Conservation (phyloP, 1,140 invertebrate genomes). For the Ladona fulva region DNA sequence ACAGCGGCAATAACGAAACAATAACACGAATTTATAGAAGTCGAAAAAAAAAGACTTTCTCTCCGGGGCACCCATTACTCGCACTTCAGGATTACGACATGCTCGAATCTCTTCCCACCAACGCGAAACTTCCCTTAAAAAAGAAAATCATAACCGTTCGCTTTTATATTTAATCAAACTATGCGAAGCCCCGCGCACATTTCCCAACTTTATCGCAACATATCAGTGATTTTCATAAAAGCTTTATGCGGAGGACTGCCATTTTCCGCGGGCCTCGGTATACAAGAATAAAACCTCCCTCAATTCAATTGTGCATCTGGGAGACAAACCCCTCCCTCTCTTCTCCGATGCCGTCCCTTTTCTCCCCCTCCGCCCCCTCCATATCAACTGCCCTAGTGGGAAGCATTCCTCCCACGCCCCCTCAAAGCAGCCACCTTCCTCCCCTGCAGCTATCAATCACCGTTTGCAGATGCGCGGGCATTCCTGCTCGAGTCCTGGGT, state of each 20-base stretch:
- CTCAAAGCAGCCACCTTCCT: not conserved
- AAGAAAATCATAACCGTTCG: too few relatives aligned
- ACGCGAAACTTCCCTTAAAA: too few relatives aligned
- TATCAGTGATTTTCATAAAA: constrained; percentile 8
- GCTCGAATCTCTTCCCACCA: too few relatives aligned
- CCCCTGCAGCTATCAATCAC: constrained; percentile 2
- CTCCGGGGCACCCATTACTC: too few relatives aligned
- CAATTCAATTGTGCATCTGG: not conserved
- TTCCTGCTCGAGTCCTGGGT: not conserved
- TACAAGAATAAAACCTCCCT: not conserved
- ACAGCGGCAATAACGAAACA: too few relatives aligned
- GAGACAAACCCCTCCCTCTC: not conserved
- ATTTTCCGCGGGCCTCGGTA: not conserved
- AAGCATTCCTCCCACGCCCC: not conserved
- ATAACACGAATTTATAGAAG: too few relatives aligned
- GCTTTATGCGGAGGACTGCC: not conserved
- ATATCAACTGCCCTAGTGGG: not conserved
- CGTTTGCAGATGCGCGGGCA: not conserved
- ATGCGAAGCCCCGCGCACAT: not conserved
- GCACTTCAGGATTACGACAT: too few relatives aligned
- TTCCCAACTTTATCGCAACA: not conserved
- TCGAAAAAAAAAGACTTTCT: too few relatives aligned
- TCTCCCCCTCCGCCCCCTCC: not conserved
- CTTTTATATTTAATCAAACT: constrained; percentile 3
- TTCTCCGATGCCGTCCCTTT: not conserved